Percentiles rank a stretch among this genome's conserved stretches.
Conservation (phyloP, 2,888 invertebrate genomes). For the Amiota communis region DNA sequence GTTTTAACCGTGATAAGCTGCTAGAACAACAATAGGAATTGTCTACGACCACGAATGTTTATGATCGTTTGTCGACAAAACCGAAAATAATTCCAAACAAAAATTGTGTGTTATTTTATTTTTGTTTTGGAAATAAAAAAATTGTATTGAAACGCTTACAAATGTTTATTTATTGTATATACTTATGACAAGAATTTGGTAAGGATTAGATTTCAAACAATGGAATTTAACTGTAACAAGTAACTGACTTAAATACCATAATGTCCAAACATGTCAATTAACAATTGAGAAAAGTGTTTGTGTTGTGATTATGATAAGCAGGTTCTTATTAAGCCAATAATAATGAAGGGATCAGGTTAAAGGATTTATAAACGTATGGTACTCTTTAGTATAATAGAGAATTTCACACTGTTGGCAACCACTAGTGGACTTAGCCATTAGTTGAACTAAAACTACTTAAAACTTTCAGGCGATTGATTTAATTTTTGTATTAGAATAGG, state of each 20-base stretch:
- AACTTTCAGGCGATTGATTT: no score
- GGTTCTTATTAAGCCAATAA: neutral
- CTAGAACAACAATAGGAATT: neutral
- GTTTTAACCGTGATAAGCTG: slow-evolving; percentile 14
- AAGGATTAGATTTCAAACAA: slow-evolving; percentile 9
- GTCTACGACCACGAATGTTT: neutral
- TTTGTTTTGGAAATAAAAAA: slow-evolving; percentile 22
- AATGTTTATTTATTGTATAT: slow-evolving; percentile 41
- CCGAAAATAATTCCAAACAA: neutral
- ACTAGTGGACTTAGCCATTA: no score
- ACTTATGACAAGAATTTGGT: slow-evolving; percentile 39
- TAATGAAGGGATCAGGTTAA: no score
- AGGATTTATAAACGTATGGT: no score
- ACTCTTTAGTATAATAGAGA: no score
- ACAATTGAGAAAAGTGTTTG: no score
- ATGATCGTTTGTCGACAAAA: neutral
- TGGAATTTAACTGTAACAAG: slow-evolving; percentile 18
- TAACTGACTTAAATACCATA: neutral
- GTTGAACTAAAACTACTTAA: no score
- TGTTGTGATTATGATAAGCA: slow-evolving; percentile 4
- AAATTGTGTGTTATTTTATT: slow-evolving; percentile 6
- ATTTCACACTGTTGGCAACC: no score
- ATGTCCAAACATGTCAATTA: neutral
- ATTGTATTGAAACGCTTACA: slow-evolving; percentile 1
- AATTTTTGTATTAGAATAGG: no score